Percentiles rank a stretch among this genome's conserved stretches.
Conservation (phyloP, 1,140 invertebrate genomes). For the Rhynchophorus ferrugineus region DNA sequence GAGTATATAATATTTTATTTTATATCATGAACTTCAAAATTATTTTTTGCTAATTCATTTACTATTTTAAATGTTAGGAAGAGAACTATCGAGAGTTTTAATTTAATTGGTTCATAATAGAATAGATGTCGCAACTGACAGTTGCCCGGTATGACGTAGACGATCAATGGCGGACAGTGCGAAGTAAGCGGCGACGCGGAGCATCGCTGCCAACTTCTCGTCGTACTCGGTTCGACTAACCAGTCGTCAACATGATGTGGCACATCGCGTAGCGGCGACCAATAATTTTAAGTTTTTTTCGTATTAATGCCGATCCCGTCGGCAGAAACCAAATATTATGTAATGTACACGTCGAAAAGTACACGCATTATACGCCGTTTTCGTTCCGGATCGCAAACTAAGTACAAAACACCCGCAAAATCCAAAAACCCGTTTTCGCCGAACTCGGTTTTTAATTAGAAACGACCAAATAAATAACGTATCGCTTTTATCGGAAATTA, state of each 20-base stretch:
- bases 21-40: too few relatives aligned
- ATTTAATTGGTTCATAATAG: too few relatives aligned
- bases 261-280: slow-evolving; percentile 35
- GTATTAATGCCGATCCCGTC: slow-evolving; percentile 35
- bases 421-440: slow-evolving; percentile 27
- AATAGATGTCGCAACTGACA: background rate
- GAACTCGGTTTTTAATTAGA: slow-evolving; percentile 26
- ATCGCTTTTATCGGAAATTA: slow-evolving; percentile 37
- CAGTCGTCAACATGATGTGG: slow-evolving; percentile 44
- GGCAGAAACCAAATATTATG: slow-evolving; percentile 36
- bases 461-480: slow-evolving; percentile 36
- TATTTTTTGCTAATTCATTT: too few relatives aligned
- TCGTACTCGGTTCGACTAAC: slow-evolving; percentile 23
- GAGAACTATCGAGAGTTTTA: too few relatives aligned
- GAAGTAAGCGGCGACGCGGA: slow-evolving; percentile 19
- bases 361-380: slow-evolving; percentile 33
- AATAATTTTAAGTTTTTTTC: slow-evolving; percentile 38
- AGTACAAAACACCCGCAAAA: slow-evolving; percentile 25
- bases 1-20: too few relatives aligned
- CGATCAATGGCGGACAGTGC: background rate
- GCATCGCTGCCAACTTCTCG: slow-evolving; percentile 34
- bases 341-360: slow-evolving; percentile 37
- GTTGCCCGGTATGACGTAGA: background rate
- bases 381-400: slow-evolving; percentile 33
- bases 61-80: too few relatives aligned